Evolutionary conservation across 2,797 vertebrate species (phyloP).

Genomic region (Thripadectes ignobilis): DNA sequence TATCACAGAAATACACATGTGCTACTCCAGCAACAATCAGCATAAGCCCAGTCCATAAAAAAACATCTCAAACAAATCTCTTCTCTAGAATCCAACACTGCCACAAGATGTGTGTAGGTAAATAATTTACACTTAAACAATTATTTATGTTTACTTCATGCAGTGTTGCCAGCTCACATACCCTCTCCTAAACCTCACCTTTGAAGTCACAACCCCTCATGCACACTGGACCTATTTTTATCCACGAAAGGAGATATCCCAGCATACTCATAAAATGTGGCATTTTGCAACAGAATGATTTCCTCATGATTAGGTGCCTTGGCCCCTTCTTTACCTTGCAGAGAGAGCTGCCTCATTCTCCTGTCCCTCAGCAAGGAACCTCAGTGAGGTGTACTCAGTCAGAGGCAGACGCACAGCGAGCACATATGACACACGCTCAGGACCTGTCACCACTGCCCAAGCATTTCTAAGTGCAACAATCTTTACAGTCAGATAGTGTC

Average conservation of each 20-base stretch:
- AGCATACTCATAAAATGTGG: background rate
- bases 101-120: background rate
- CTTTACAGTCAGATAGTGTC: background rate
- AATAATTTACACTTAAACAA: background rate
- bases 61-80: background rate
- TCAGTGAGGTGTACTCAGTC: too few species aligned
- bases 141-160: background rate
- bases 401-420: background rate
- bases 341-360: background rate
- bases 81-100: background rate
- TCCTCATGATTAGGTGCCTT: background rate
- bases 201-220: background rate
- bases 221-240: background rate
- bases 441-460: accelerated
- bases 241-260: background rate
- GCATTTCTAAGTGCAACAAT: background rate
- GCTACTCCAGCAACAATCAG: background rate
- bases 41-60: background rate
- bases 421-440: background rate
- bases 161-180: background rate
- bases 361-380: background rate
- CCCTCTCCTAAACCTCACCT: background rate
- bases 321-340: background rate
- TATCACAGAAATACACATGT: background rate
- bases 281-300: background rate